Percentiles rank a stretch among this genome's conserved stretches.
These are phyloP conservation scores for Glyphotaelius pellucidus DNA, from an alignment of 2,888 invertebrate genomes.

Conservation along the genomic window DNA sequence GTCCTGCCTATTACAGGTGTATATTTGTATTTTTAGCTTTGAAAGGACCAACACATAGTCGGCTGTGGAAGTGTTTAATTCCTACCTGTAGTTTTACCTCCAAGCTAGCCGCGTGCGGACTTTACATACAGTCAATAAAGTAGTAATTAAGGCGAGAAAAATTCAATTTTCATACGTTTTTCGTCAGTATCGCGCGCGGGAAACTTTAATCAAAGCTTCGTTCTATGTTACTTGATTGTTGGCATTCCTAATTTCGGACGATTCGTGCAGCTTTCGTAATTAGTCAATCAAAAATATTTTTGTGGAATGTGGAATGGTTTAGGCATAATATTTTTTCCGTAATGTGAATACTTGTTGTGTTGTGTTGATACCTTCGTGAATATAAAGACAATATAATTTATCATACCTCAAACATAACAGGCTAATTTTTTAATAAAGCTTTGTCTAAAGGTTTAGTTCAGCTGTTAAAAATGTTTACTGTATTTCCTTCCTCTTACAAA, in stretches of 20 bases:
- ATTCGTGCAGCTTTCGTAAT: not conserved
- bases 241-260: not conserved
- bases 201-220: not conserved
- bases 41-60: not conserved
- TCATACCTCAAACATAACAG: no score
- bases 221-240: not conserved
- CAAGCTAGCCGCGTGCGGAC: not conserved
- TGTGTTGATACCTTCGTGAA: no score
- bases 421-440: no score
- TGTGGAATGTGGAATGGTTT: not conserved
- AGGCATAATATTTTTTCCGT: not conserved
- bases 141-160: slow-evolving; percentile 5
- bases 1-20: not conserved
- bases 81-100: not conserved
- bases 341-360: not conserved
- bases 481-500: no score
- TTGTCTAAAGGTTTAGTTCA: no score
- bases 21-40: not conserved
- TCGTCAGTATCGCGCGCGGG: not conserved
- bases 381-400: no score
- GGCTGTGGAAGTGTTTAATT: slow-evolving; percentile 5
- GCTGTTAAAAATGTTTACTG: no score
- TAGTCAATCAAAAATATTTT: not conserved
- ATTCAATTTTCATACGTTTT: not conserved
- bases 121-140: not conserved